Percentiles rank a stretch among this genome's conserved stretches.
phyloP scores from a whole-genome alignment of 2,113 vertebrate species.

The Neotoma lepida region DNA sequence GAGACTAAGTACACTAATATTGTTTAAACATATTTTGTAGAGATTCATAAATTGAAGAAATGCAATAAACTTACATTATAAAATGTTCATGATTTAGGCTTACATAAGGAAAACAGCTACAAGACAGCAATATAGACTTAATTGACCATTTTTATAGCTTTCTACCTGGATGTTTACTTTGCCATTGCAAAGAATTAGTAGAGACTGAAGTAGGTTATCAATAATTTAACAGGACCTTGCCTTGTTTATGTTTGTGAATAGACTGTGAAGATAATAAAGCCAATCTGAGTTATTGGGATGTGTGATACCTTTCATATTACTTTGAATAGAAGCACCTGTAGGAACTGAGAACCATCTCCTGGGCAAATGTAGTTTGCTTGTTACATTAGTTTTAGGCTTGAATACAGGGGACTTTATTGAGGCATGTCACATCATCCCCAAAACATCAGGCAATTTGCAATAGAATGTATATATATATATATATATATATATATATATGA shows the following conservation, averaged over 20 bases:
- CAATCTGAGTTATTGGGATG: conserved; percentile 17
- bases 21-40: conserved; percentile 25
- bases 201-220: conserved; percentile 17
- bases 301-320: conserved; percentile 6
- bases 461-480: not conserved
- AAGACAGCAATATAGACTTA: conserved; percentile 1
- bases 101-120: not conserved
- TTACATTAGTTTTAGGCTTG: conserved; percentile 12
- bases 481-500: conserved; percentile 16
- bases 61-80: not conserved
- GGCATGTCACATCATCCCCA: not conserved
- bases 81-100: conserved; percentile 26
- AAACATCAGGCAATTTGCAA: not conserved
- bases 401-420: not conserved
- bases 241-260: conserved; percentile 47
- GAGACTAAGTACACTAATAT: not conserved
- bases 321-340: not conserved
- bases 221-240: conserved; percentile 60
- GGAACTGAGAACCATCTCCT: not conserved
- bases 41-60: not conserved
- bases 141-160: conserved; percentile 51
- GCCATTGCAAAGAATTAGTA: conserved; percentile 41
- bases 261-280: conserved; percentile 39
- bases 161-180: conserved; percentile 52
- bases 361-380: not conserved